A percentile compares a stretch with the other conserved stretches of the same genome.
These are phyloP conservation scores for Stictonetta naevosa DNA, from an alignment of 2,113 vertebrate species.

Conservation along the genomic window DNA sequence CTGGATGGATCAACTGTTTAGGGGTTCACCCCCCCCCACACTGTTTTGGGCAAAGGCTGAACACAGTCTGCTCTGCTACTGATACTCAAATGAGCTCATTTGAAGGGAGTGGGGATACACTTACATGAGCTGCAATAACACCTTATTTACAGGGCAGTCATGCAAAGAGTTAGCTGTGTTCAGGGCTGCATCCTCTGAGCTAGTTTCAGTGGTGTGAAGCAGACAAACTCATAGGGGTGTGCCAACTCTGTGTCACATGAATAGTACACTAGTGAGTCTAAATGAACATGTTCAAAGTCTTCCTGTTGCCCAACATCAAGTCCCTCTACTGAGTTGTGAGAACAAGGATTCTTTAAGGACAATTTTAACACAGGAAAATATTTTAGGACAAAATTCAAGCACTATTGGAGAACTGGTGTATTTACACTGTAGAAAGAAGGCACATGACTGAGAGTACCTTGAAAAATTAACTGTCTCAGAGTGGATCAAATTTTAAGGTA, in stretches of 20 bases:
- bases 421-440: not conserved
- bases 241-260: not conserved
- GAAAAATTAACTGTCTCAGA: not conserved
- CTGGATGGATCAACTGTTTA: rapidly evolving
- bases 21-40: not conserved
- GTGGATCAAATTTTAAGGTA: not conserved
- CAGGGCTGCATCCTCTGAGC: not conserved
- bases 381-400: not conserved
- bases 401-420: not conserved
- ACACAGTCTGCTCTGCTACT: not conserved
- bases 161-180: not conserved
- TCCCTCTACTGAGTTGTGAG: not conserved
- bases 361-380: not conserved
- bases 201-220: rapidly evolving
- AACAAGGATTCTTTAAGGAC: not conserved
- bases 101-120: not conserved
- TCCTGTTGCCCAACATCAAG: not conserved
- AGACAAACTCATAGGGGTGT: not conserved
- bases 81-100: not conserved
- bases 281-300: rapidly evolving
- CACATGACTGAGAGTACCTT: not conserved
- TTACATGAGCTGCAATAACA: not conserved
- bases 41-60: not conserved
- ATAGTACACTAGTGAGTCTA: not conserved
- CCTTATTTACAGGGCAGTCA: not conserved